phyloP scores from a whole-genome alignment of 2,888 invertebrate genomes.

The Incurvaria masculella region DNA sequence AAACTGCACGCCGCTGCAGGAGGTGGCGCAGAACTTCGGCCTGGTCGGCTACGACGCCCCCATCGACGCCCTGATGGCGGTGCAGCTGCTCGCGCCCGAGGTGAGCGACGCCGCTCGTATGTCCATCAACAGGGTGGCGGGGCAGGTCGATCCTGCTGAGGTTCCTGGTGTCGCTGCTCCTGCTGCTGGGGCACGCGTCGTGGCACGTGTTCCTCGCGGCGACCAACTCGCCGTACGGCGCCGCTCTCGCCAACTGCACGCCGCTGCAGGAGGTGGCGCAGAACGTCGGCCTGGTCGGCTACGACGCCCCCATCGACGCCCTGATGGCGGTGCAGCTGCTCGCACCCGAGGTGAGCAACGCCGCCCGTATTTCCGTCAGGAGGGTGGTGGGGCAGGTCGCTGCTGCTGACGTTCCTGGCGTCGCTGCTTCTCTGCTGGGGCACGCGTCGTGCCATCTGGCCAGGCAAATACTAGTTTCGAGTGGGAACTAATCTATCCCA shows the following conservation, averaged over 20 bases:
- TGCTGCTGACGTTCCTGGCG: too few species aligned
- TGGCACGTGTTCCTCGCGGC: constrained; percentile 74
- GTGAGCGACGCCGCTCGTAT: constrained; percentile 41
- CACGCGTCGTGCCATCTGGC: too few species aligned
- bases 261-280: constrained; percentile 60
- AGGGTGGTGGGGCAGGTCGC: too few species aligned
- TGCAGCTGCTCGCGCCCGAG: constrained; percentile 77
- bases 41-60: constrained; percentile 61
- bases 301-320: constrained; percentile 50
- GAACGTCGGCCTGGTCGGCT: constrained; percentile 67
- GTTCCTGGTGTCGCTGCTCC: constrained; percentile 25
- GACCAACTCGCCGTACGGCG: constrained; percentile 52
- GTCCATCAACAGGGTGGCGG: too few species aligned
- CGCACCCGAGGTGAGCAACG: constrained; percentile 70
- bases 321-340: constrained; percentile 68
- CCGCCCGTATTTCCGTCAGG: too few species aligned
- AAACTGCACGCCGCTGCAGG: constrained; percentile 51
- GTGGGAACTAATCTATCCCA: too few species aligned
- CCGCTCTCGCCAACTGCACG: constrained; percentile 40
- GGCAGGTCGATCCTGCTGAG: constrained; percentile 29
- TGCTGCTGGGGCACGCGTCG: constrained; percentile 56
- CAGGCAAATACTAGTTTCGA: too few species aligned
- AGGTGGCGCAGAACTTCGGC: constrained; percentile 65
- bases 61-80: constrained; percentile 59
- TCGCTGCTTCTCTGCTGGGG: too few species aligned